Base-by-base conservation (phyloP, 2,113 vertebrate species). In the rabbit (Oryctolagus cuniculus) region DNA sequence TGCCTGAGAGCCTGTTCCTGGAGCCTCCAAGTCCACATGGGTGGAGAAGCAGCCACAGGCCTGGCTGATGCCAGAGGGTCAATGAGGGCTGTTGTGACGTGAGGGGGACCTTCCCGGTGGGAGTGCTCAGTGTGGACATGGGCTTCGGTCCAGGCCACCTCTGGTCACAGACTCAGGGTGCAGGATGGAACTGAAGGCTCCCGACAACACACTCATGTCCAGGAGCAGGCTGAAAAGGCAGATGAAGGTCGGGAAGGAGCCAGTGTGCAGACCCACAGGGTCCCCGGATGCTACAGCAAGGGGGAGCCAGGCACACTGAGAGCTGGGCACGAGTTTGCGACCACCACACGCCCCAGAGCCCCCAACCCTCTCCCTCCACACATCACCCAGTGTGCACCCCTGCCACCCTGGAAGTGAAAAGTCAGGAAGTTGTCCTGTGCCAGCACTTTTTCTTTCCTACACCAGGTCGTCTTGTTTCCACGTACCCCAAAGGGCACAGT, bases 331-430 rank as follows among this genome's bases (percentile, higher is more conserved):
- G 19, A 51, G 10, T 70, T 21, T 19, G 11, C 67, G 55, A 29
- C 1, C 12, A 4, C 3, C 22, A 70, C 10, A 6, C 1, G 5
- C 29, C 25, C 6, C 10, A 13, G 19, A 5, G 6, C 6, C 29
- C 80, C 0, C 4, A 0, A 1, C 36, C 38, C 16, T 17, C 74
- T 51, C 27, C 5, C 11, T 51, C 5, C 31, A 24, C 0, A 9
- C 38, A 0, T 12, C 11, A 6, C 6, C 10, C 79, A 1, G 7
- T 15, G 3, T 19, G 3, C 6, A 0, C 2, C 4, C 51, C 44
- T n/a, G 0, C 34, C 4, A 0, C n/a, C 10, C 53, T 25, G 34
- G 36, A 44, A 72, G 81, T 1, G 44, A 19, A 75, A 16, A 88
- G 9, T 34, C 51, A 24, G 73, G 66, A 67, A 55, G n/a, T 17